Evolutionary conservation across 2,888 invertebrate species (phyloP).

Genomic region (Trimorus sp.): DNA sequence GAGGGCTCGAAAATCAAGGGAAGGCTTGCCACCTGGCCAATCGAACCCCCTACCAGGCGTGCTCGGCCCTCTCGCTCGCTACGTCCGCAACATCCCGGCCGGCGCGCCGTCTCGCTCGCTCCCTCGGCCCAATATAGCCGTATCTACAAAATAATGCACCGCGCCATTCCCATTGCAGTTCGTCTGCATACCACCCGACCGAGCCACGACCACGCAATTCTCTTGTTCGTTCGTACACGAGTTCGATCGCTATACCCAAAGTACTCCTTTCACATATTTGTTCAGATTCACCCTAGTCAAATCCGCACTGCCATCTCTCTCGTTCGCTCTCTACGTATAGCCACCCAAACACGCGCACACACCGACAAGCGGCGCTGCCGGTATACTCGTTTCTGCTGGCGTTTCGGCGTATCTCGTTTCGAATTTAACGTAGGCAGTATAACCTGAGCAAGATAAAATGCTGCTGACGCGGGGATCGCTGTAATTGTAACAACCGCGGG

Average conservation of each 20-base stretch:
- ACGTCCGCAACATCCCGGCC: constrained; percentile 38
- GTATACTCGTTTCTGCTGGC: constrained; percentile 23
- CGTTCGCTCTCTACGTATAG: not conserved
- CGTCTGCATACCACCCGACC: constrained; percentile 73
- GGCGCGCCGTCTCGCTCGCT: constrained; percentile 5
- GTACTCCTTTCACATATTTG: constrained; percentile 65
- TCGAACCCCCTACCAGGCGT: constrained; percentile 69
- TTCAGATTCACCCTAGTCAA: constrained; percentile 68
- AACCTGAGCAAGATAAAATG: constrained; percentile 49
- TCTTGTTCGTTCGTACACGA: constrained; percentile 63
- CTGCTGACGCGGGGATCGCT: constrained; percentile 50
- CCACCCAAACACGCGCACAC: not conserved
- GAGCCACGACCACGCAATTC: constrained; percentile 72
- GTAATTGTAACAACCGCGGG: constrained; percentile 39
- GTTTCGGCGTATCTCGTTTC: constrained; percentile 47
- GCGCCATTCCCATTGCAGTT: constrained; percentile 71
- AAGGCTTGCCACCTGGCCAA: constrained; percentile 75
- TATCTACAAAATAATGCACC: constrained; percentile 73
- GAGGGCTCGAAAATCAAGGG: constrained; percentile 76
- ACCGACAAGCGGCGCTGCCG: too few species aligned
- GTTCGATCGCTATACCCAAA: constrained; percentile 65
- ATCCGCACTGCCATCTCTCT: constrained; percentile 18
- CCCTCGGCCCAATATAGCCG: constrained; percentile 48
- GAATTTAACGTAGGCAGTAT: constrained; percentile 45
- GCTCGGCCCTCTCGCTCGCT: constrained; percentile 32